Base-by-base conservation (phyloP, 2,113 vertebrate species). In the Promerops cafer region DNA sequence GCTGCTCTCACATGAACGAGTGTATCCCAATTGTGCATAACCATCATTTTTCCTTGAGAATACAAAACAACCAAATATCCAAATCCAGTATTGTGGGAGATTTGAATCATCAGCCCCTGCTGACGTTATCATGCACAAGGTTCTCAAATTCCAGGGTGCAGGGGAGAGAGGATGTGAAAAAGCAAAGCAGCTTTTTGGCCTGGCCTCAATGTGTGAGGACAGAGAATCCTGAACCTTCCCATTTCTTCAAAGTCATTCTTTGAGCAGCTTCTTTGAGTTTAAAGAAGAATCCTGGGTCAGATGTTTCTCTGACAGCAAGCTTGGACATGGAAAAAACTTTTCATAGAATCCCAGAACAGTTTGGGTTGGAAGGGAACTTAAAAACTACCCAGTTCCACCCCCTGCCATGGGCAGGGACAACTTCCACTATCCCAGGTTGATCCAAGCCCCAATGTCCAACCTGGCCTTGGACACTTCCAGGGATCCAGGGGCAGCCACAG, bases 361-460 rank as follows among this genome's bases (percentile, higher is more conserved):
- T 3, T 30, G 24, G 9, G 1, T 21, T 11, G 23, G 28, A 60
- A 31, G 11, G 3, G 30, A 60, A 2, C 14, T 31, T 60, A 18
- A 60, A 53, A 16, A 1, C 0, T 3, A 15, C 5, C 9, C 11
- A 3, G 2, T 68, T 2, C 20, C 45, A 15, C 2, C 3, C 21
- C 7, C 8, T 45, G 27, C 53, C 33, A 39, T 7, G 68, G 23
- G 0, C 53, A 75, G 14, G 23, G 28, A 40, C 45, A 40, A 0
- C 3, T 68, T 0, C n/a, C 53, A 9, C 30, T 6, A 0, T 1
- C 6, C n/a, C 53, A 68, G 16, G 7, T 0, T 31, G 6, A 11
- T 75, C n/a, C 39, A 60, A 75, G 2, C 20, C 9, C 33, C 0
- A 16, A 16, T 4, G 0, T 59, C 10, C 69, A 68, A 0, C 6